Conservation (phyloP, 2,113 vertebrate species). For the Gracilinanus agilis region DNA sequence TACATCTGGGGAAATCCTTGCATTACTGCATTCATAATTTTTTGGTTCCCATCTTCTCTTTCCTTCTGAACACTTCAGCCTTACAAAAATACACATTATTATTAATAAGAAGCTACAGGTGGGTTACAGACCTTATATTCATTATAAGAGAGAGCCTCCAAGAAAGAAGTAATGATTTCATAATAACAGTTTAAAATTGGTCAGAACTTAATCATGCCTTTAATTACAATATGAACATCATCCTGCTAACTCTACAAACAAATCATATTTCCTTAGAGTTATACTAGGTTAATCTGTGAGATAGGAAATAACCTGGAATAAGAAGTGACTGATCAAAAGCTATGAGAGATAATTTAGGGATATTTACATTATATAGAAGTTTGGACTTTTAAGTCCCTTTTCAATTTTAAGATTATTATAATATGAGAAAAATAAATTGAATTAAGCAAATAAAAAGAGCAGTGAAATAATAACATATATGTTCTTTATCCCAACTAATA, state of each 20-base stretch:
- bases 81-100: no score
- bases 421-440: neutral
- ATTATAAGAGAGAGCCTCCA: neutral
- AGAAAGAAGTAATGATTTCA: neutral
- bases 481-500: neutral
- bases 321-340: neutral
- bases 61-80: no score
- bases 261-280: neutral
- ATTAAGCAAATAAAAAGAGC: conserved; percentile 22
- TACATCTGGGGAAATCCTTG: no score
- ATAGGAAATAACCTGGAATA: neutral
- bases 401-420: neutral
- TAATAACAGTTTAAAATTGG: neutral
- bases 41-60: no score
- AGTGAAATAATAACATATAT: conserved; percentile 14
- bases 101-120: neutral
- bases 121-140: neutral
- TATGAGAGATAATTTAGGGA: neutral
- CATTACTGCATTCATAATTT: no score
- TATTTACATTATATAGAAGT: neutral
- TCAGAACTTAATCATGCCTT: neutral
- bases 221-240: neutral
- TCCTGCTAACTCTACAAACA: neutral
- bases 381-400: neutral
- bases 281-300: neutral